A percentile compares a stretch with the other conserved stretches of the same genome.
Evolutionary conservation across 1,140 invertebrate genomes (phyloP).

Genomic region (Drosophila miranda): DNA sequence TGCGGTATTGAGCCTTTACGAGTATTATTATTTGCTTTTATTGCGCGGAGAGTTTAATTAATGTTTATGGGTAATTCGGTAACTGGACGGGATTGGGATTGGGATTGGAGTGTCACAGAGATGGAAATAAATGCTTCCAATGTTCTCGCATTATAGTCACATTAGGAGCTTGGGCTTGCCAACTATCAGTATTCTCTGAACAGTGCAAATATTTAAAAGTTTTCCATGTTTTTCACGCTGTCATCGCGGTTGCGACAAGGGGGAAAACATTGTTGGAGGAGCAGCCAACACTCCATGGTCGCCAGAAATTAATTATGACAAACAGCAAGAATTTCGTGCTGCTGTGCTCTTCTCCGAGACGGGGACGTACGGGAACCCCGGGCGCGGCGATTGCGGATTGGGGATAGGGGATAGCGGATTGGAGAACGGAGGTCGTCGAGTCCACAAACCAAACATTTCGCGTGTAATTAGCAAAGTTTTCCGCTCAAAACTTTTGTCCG

Average conservation of each 20-base stretch:
- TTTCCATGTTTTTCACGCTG: constrained; percentile 24
- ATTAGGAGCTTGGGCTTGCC: not conserved
- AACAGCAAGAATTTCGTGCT: constrained; percentile 42
- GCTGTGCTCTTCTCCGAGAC: constrained; percentile 1
- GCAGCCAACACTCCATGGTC: constrained; percentile 8
- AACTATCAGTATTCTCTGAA: not conserved
- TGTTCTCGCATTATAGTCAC: too few species aligned
- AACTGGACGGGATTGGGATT: not conserved
- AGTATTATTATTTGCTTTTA: constrained; percentile 45
- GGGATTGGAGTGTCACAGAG: not conserved
- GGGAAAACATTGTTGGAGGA: constrained; percentile 4
- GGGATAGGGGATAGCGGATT: too few species aligned
- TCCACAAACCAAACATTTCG: constrained; percentile 58
- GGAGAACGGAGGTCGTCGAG: constrained; percentile 5
- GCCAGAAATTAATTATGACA: constrained; percentile 59
- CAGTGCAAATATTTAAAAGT: constrained; percentile 1
- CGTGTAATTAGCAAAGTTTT: constrained; percentile 70
- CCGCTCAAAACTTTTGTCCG: constrained; percentile 58
- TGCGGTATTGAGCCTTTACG: constrained; percentile 36
- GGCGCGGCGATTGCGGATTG: too few species aligned
- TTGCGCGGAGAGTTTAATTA: constrained; percentile 50
- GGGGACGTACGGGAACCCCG: too few species aligned
- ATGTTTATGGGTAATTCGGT: constrained; percentile 31
- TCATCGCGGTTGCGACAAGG: constrained; percentile 14
- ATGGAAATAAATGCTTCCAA: too few species aligned